phyloP scores from a whole-genome alignment of 1,140 invertebrate genomes.

The Drepana arcuata region DNA sequence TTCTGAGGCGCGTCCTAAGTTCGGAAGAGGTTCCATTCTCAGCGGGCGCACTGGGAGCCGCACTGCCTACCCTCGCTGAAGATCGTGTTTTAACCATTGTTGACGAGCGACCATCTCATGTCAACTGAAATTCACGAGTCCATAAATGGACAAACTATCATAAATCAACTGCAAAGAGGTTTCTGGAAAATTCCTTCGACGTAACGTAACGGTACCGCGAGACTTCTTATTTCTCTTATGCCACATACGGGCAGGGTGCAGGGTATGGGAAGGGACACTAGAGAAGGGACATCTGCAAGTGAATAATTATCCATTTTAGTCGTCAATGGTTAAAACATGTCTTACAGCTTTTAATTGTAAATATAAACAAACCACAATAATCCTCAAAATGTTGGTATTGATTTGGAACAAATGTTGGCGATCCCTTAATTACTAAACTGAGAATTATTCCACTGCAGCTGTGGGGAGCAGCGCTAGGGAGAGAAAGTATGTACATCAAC shows the following conservation, averaged over 20 bases:
- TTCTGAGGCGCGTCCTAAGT: slow-evolving; percentile 57
- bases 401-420: slow-evolving; percentile 39
- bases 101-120: slow-evolving; percentile 61
- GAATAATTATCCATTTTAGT: slow-evolving; percentile 64
- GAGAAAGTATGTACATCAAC: slow-evolving; percentile 58
- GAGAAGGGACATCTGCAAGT: slow-evolving; percentile 53
- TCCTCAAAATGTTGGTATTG: slow-evolving; percentile 29
- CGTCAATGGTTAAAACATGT: slow-evolving; percentile 71
- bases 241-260: slow-evolving; percentile 24
- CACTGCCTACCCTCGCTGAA: slow-evolving; percentile 65
- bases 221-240: slow-evolving; percentile 65
- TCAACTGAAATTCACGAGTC: slow-evolving; percentile 67
- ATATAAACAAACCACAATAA: slow-evolving; percentile 42
- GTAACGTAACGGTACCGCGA: slow-evolving; percentile 19
- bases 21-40: slow-evolving; percentile 61
- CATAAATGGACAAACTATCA: slow-evolving; percentile 58
- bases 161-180: slow-evolving; percentile 31
- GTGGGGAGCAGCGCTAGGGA: slow-evolving; percentile 56
- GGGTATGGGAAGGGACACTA: slow-evolving; percentile 38
- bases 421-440: slow-evolving; percentile 44
- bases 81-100: slow-evolving; percentile 72
- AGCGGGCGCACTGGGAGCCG: slow-evolving; percentile 42
- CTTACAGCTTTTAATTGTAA: slow-evolving; percentile 49
- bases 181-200: slow-evolving; percentile 65
- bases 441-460: slow-evolving; percentile 68